Conservation (phyloP, 2,888 invertebrate species). For the Loripinus fragilis region DNA sequence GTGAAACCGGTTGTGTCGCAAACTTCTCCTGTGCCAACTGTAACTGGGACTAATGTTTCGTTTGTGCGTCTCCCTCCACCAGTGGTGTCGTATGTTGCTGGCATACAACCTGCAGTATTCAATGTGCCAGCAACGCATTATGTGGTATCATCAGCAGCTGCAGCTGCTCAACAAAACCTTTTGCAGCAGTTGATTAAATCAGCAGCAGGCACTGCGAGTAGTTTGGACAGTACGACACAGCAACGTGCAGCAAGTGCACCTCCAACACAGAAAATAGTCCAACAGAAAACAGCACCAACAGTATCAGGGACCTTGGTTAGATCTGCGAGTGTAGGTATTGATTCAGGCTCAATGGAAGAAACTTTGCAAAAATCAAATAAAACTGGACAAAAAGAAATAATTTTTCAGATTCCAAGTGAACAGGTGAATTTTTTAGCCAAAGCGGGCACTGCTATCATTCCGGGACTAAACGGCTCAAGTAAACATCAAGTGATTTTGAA, state of each 20-base stretch:
- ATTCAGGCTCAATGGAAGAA: constrained; percentile 40
- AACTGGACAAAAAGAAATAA: constrained; percentile 22
- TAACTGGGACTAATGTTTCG: constrained; percentile 52
- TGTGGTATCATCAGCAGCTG: constrained; percentile 60
- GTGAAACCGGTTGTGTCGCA: constrained; percentile 17
- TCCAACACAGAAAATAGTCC: constrained; percentile 63
- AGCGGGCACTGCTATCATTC: constrained; percentile 76
- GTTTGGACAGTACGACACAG: constrained; percentile 54
- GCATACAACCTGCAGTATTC: constrained; percentile 58
- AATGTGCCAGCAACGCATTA: constrained; percentile 66
- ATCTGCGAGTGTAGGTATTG: constrained; percentile 76
- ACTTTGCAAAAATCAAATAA: constrained; percentile 23
- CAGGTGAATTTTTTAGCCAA: constrained; percentile 76
- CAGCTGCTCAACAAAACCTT: constrained; percentile 56
- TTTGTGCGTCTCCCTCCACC: constrained; percentile 59
- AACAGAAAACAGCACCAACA: constrained; percentile 36
- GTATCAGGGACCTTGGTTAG: constrained; percentile 64
- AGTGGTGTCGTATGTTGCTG: constrained; percentile 48
- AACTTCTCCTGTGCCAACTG: constrained; percentile 38
- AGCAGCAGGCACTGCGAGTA: constrained; percentile 52
- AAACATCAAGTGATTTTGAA: constrained; percentile 51
- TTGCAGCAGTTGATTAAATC: constrained; percentile 61
- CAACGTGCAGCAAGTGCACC: constrained; percentile 77
- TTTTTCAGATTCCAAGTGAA: constrained; percentile 61
- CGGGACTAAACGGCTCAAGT: constrained; percentile 69